phyloP scores from a whole-genome alignment of 2,113 vertebrate genomes.

The Aegypius monachus region DNA sequence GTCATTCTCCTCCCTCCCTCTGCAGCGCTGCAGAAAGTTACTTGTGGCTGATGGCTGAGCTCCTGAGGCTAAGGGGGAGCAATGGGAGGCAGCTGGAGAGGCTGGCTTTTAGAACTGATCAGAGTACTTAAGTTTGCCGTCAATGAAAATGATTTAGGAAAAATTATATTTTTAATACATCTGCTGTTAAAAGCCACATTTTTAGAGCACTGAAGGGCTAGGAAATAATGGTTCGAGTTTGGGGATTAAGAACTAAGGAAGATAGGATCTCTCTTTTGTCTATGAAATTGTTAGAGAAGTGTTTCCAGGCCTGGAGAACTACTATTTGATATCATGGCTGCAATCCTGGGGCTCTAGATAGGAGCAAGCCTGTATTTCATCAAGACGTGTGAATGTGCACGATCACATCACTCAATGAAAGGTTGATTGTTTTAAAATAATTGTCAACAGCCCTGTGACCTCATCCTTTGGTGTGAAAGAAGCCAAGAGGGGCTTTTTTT shows the following conservation, averaged over 20 bases:
- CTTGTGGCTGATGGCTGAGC: background rate
- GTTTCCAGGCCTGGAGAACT: background rate
- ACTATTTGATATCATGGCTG: background rate
- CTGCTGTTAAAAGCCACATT: background rate
- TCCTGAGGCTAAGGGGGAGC: background rate
- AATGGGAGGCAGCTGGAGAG: background rate
- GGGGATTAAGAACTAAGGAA: background rate
- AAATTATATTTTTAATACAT: background rate
- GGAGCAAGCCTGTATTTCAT: background rate
- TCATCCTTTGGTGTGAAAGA: background rate
- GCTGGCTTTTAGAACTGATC: background rate
- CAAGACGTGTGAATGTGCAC: background rate
- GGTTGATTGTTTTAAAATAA: conserved; percentile 5
- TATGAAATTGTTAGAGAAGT: background rate
- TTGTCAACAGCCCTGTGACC: background rate
- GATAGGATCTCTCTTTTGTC: background rate
- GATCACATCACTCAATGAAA: background rate
- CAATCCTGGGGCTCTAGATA: background rate
- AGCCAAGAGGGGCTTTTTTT: background rate
- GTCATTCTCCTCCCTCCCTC: background rate
- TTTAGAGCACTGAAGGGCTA: background rate
- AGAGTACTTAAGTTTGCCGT: background rate
- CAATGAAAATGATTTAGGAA: background rate
- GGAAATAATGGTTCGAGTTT: background rate
- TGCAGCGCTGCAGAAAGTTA: background rate